Evolutionary conservation across 2,113 vertebrate species (phyloP), one percentile per base, ranked within the genome.

Genomic region (Silurus meridionalis): DNA sequence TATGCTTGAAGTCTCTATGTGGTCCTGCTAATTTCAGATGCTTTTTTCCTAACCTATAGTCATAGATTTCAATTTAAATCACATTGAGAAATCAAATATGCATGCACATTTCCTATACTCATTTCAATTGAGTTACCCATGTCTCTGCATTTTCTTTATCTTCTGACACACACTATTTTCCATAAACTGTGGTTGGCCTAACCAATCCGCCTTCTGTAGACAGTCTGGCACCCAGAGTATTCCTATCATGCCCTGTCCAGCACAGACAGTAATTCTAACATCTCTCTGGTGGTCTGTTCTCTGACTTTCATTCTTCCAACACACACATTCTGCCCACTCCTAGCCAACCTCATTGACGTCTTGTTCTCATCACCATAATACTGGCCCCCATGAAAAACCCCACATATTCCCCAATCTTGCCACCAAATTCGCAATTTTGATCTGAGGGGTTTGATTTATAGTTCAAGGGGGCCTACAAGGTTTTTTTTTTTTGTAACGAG

Each of bases 241-340:
- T 83, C 69, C 83, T 88, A n/a, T 61, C 81, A 79, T 72, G 21
- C 77, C 80, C 66, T 75, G 58, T 80, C 87, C 85, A 85, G 79
- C 84, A 86, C 55, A 86, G 84, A 74, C 85, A 85, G 82, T 80
- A 86, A 88, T 89, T 86, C 82, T 61, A 61, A 72, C 55, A 3
- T 86, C 80, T 88, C 74, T 85, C 66, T 71, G 90, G 87, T 89
- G 87, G 88, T 88, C 87, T 80, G 48, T 82, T 83, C 53, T 46
- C 75, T 84, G 82, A 86, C 81, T 55, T 88, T 63, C 46, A 84
- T 74, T 52, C 10, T 66, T 82, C 60, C 58, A 74, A 79, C 7
- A 66, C 60, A 75, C 69, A 83, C 80, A 80, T 28, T 67, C 55
- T 71, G 60, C 83, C 85, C 85, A 64, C 80, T 74, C n/a, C 25